Evolutionary conservation across 1,140 invertebrate species (phyloP).

Genomic region (Helicorthomorpha holstii): DNA sequence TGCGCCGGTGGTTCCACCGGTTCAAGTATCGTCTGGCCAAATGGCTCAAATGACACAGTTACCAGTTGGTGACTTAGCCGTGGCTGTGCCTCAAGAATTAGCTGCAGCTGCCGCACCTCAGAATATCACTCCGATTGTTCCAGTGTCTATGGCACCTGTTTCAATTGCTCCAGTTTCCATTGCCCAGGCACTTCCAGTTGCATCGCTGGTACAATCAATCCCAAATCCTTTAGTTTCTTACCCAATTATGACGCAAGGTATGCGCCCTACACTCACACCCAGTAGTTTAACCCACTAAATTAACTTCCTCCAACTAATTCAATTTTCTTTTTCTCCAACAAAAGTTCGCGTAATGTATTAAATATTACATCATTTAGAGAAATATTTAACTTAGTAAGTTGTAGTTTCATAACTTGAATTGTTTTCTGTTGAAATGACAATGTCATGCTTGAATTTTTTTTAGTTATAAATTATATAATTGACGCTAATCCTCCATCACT

Average conservation of each 20-base stretch:
- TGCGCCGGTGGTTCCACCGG: constrained; percentile 4
- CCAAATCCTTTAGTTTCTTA: constrained; percentile 46
- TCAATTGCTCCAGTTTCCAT: constrained; percentile 21
- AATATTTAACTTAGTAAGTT: too few relatives aligned
- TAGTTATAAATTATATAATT: too few relatives aligned
- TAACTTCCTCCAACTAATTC: too few relatives aligned
- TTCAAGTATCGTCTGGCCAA: constrained; percentile 9
- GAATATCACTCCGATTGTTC: constrained; percentile 15
- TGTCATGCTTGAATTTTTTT: too few relatives aligned
- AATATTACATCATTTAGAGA: too few relatives aligned
- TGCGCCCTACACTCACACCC: constrained; percentile 20
- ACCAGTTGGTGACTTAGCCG: constrained; percentile 19
- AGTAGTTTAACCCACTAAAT: constrained; percentile 20
- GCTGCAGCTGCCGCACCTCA: constrained; percentile 2
- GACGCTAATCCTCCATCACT: too few relatives aligned
- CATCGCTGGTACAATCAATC: constrained; percentile 26
- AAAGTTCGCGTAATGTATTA: too few relatives aligned
- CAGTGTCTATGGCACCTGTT: constrained; percentile 19
- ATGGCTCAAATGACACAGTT: constrained; percentile 14
- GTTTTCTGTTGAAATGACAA: too few relatives aligned
- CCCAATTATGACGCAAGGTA: constrained; percentile 46
- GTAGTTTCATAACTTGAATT: too few relatives aligned
- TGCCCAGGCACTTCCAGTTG: constrained; percentile 17
- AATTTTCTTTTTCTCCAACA: too few relatives aligned
- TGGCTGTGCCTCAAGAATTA: constrained; percentile 25